Evolutionary conservation across 2,113 vertebrate species (phyloP).

Genomic region (Scomber japonicus): DNA sequence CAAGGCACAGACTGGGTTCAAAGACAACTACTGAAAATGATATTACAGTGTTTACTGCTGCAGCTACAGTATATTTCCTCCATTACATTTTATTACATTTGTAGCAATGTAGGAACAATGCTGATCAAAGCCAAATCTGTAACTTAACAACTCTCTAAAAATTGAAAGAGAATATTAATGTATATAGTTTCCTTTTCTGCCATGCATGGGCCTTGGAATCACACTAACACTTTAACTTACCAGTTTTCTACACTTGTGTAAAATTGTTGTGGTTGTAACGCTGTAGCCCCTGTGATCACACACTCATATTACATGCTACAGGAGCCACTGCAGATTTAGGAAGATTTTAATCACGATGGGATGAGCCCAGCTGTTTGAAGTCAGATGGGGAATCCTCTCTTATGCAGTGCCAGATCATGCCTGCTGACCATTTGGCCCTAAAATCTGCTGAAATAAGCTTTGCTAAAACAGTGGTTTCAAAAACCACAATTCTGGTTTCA

Average conservation of each 20-base stretch:
- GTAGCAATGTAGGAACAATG: constrained; percentile 13
- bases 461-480: constrained; percentile 29
- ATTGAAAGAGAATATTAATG: not conserved
- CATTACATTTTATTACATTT: not conserved
- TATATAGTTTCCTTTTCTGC: not conserved
- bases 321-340: constrained; percentile 19
- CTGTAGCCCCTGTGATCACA: not conserved
- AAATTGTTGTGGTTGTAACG: not conserved
- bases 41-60: constrained; percentile 39
- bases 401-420: constrained; percentile 9
- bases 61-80: not conserved
- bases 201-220: not conserved
- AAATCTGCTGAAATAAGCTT: constrained; percentile 1
- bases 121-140: constrained; percentile 23
- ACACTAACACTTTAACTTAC: not conserved
- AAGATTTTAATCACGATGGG: constrained; percentile 10
- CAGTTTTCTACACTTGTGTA: not conserved
- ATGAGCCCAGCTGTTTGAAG: constrained; percentile 39
- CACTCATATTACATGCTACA: not conserved
- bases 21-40: constrained; percentile 27
- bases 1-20: constrained; percentile 31
- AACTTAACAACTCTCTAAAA: constrained; percentile 2
- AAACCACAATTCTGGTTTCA: not conserved
- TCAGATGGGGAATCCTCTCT: constrained; percentile 17
- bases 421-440: constrained; percentile 12